Conservation (phyloP, 2,797 vertebrate species). For the Thunnus albacares region DNA sequence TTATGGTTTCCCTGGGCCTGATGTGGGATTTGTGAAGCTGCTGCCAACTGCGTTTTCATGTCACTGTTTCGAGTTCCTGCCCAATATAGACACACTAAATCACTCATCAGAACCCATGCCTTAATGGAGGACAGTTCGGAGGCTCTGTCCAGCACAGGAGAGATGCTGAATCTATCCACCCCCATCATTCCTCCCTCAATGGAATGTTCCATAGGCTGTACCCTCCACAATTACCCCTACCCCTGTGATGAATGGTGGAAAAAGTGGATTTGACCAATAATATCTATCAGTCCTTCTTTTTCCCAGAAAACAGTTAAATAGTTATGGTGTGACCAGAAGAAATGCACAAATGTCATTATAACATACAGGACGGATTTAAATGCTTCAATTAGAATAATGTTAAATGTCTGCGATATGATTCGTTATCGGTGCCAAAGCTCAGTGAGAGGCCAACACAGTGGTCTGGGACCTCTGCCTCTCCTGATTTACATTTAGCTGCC, state of each 20-base stretch:
- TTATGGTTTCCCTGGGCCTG: slow-evolving; percentile 88
- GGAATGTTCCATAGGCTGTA: slow-evolving; percentile 79
- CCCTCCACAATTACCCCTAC: slow-evolving; percentile 77
- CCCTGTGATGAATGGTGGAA: slow-evolving; percentile 79
- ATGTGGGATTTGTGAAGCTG: slow-evolving; percentile 88
- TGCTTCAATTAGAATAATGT: slow-evolving; percentile 59
- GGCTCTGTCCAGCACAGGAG: slow-evolving; percentile 71
- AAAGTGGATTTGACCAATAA: slow-evolving; percentile 78
- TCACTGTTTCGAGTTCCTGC: slow-evolving; percentile 85
- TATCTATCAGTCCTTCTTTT: slow-evolving; percentile 73
- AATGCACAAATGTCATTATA: slow-evolving; percentile 69
- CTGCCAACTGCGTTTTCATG: slow-evolving; percentile 88
- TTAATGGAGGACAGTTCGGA: slow-evolving; percentile 81
- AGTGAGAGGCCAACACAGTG: slow-evolving; percentile 43
- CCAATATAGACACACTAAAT: slow-evolving; percentile 85
- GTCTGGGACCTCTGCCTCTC: slow-evolving; percentile 36
- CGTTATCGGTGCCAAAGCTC: slow-evolving; percentile 49
- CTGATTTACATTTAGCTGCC: slow-evolving; percentile 43
- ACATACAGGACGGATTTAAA: slow-evolving; percentile 64
- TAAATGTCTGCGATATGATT: slow-evolving; percentile 56
- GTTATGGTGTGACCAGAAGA: slow-evolving; percentile 63
- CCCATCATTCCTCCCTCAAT: slow-evolving; percentile 69
- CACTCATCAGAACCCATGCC: slow-evolving; percentile 84
- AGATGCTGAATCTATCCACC: slow-evolving; percentile 67
- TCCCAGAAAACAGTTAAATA: slow-evolving; percentile 69